Evolutionary conservation across 2,797 vertebrate species (phyloP), one percentile per base, ranked within the genome.

Genomic region (Gymnothorax reevesii): DNA sequence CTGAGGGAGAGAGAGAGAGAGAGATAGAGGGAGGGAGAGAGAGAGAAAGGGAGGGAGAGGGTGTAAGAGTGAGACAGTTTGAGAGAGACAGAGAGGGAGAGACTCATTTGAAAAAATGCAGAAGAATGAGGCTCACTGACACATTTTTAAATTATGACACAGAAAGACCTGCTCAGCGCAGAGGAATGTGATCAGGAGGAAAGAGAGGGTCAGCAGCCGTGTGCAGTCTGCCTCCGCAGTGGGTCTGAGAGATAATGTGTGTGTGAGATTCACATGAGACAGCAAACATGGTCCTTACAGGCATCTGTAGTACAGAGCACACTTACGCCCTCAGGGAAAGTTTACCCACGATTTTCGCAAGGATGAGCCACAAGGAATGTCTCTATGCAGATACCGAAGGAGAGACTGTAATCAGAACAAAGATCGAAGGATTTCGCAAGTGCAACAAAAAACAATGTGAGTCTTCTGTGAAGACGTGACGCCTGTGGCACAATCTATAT

Each of bases 1-100:
- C 98, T 99, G 66, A 54, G 33, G n/a, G 55, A 25, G 9, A 69
- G 55, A 25, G 73, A 83, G 7, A 55, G 27, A 33, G 10, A 83
- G 62, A 8, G 25, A 10, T 8, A 33, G 25, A 12, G 25, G 13
- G 69, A 6, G 55, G 62, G 7, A 27, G 20, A 10, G 60, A 66
- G 57, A 86, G 57, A 25, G n/a, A 64, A n/a, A 71, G 15, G 27
- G 4, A 13, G 10, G 12, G 13, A 59, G 57, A 9, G n/a, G n/a
- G 22, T n/a, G 62, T n/a, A n/a, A n/a, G 22, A n/a, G 17, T n/a
- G 7, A 66, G 62, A 5, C 62, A 66, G 62, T 42, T 42, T 42
- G 60, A 62, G 20, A 42, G 1, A 1, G 33, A 42, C 33, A 42
- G 60, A 62, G 15, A 62, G 60, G 20, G 60, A 62, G 20, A 4